Conservation (phyloP, 2,797 vertebrate genomes). For the Psittacula echo region DNA sequence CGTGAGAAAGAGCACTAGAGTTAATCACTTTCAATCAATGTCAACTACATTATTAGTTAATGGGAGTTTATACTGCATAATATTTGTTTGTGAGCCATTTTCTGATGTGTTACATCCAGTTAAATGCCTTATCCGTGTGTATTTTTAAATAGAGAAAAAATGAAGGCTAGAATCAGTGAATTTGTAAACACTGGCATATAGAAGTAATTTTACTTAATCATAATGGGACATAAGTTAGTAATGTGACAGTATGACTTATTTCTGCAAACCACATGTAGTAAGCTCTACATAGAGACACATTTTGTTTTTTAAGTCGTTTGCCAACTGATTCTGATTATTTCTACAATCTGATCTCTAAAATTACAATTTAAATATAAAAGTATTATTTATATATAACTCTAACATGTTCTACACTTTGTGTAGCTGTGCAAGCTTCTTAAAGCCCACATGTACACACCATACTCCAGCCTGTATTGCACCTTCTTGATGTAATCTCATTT, state of each 20-base stretch:
- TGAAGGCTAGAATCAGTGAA: slow-evolving; percentile 67
- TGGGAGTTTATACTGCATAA: slow-evolving; percentile 79
- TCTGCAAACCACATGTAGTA: neutral
- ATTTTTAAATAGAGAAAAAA: slow-evolving; percentile 74
- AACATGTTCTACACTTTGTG: accelerated
- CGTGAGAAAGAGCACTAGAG: slow-evolving; percentile 76
- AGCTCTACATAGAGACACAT: neutral
- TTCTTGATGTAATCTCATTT: neutral
- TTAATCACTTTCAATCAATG: slow-evolving; percentile 85
- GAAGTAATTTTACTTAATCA: slow-evolving; percentile 56
- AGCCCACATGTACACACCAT: neutral
- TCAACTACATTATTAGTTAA: slow-evolving; percentile 81
- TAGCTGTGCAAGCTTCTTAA: neutral
- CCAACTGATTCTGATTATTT: neutral
- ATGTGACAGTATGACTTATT: neutral
- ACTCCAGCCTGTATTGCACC: neutral
- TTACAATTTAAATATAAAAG: neutral
- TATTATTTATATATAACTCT: neutral
- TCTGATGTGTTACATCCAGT: slow-evolving; percentile 79
- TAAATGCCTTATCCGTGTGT: slow-evolving; percentile 77
- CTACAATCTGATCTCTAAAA: neutral
- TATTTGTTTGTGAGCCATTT: slow-evolving; percentile 80
- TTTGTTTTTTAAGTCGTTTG: neutral
- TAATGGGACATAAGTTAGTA: slow-evolving; percentile 16
- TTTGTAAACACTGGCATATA: slow-evolving; percentile 46